Evolutionary conservation across 2,113 vertebrate genomes (phyloP).

Genomic region (Aythya baeri): DNA sequence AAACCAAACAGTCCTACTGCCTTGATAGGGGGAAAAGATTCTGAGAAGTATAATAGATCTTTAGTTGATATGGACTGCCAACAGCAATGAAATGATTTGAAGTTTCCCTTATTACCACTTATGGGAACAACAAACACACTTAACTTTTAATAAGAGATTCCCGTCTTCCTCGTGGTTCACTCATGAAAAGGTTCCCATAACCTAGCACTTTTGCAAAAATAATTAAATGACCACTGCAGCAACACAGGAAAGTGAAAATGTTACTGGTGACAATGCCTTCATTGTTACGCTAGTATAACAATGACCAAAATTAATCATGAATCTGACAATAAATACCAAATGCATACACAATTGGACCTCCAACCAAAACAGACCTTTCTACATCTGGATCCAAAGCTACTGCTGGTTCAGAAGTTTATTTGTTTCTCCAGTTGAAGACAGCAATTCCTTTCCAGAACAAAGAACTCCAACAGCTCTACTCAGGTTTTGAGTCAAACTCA

Average conservation of each 20-base stretch:
- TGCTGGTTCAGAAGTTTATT: neutral
- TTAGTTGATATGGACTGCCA: neutral
- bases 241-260: conserved; percentile 49
- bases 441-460: neutral
- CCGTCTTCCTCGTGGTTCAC: rapidly evolving
- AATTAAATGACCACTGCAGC: neutral
- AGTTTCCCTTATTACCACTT: conserved; percentile 6
- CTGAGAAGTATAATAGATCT: neutral
- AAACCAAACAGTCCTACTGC: conserved; percentile 53
- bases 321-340: neutral
- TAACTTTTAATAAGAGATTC: conserved; percentile 25
- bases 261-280: neutral
- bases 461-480: neutral
- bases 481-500: neutral
- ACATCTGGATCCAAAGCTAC: rapidly evolving
- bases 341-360: neutral
- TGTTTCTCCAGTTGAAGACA: neutral
- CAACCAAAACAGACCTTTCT: conserved; percentile 20
- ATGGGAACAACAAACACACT: neutral
- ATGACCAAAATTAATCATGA: conserved; percentile 13
- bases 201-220: conserved; percentile 3
- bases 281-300: neutral
- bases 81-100: neutral
- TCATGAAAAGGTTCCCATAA: conserved; percentile 17
- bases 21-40: neutral